A percentile compares a stretch with the other conserved stretches of the same genome.
These are phyloP conservation scores for Spilosoma lubricipeda DNA, from an alignment of 2,888 invertebrate species.

Conservation along the genomic window DNA sequence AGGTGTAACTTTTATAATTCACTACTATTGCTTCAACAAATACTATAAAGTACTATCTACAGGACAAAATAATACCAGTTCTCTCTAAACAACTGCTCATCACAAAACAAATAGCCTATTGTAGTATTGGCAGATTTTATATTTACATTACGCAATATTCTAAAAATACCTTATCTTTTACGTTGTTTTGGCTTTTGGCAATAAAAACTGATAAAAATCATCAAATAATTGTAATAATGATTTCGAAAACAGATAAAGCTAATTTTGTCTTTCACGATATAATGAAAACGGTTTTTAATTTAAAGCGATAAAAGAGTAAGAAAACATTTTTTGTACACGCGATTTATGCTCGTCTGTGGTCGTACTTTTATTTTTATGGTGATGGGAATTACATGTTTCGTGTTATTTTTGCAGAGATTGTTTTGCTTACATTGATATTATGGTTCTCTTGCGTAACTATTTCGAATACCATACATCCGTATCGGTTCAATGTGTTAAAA, in stretches of 20 bases:
- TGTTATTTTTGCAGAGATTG: no score
- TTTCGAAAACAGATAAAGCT: slow-evolving; percentile 30
- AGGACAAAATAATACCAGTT: not conserved
- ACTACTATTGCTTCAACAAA: not conserved
- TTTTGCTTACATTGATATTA: no score
- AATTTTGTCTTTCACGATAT: slow-evolving; percentile 39
- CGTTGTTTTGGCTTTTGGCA: slow-evolving; percentile 7
- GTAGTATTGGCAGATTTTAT: not conserved
- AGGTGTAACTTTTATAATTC: not conserved
- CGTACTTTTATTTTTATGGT: slow-evolving; percentile 64
- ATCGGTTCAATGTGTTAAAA: not conserved
- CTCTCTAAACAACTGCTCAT: not conserved
- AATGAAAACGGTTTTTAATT: slow-evolving; percentile 53
- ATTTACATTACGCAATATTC: not conserved
- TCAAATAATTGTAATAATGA: slow-evolving; percentile 22
- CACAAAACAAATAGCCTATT: not conserved
- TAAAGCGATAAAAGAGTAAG: slow-evolving; percentile 66
- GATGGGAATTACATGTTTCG: slow-evolving; percentile 59
- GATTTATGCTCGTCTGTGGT: slow-evolving; percentile 45
- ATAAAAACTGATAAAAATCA: slow-evolving; percentile 14
- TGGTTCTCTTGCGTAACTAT: no score
- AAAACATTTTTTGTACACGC: slow-evolving; percentile 67
- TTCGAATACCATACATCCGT: not conserved
- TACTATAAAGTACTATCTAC: not conserved
- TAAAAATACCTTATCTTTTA: slow-evolving; percentile 7